Conservation (phyloP, 2,888 invertebrate species). For the Arge pagana region DNA sequence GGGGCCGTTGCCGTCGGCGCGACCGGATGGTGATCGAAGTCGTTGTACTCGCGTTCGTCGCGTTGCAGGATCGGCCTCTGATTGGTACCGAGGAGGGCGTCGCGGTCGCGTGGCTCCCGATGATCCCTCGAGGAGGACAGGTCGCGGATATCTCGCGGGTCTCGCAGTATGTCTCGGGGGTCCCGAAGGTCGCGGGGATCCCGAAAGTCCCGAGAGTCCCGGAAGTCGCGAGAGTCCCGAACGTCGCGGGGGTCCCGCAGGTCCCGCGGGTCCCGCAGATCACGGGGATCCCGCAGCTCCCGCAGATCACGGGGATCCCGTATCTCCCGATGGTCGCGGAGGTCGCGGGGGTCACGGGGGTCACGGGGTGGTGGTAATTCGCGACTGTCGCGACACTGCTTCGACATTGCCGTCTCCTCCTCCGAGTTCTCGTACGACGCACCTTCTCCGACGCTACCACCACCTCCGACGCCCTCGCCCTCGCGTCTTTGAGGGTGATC, state of each 20-base stretch:
- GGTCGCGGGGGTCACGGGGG: constrained; percentile 43
- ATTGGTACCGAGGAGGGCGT: constrained; percentile 31
- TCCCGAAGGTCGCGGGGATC: constrained; percentile 35
- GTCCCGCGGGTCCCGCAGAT: constrained; percentile 34
- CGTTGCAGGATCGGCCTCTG: constrained; percentile 39
- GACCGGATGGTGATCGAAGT: constrained; percentile 44
- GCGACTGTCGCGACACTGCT: constrained; percentile 38
- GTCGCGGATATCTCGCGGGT: constrained; percentile 36
- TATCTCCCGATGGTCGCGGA: too few species aligned
- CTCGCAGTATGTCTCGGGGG: constrained; percentile 27
- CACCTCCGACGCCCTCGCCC: constrained; percentile 33
- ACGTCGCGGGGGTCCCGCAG: constrained; percentile 1
- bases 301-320: constrained; percentile 2
- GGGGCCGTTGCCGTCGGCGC: constrained; percentile 31
- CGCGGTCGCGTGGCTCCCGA: constrained; percentile 60
- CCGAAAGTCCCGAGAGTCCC: constrained; percentile 42
- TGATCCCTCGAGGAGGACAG: constrained; percentile 60
- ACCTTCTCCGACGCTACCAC: constrained; percentile 55
- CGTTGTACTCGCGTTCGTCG: constrained; percentile 39
- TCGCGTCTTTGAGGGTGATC: constrained; percentile 39
- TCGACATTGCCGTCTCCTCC: constrained; percentile 54
- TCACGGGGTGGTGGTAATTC: constrained; percentile 24
- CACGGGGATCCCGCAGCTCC: too few species aligned
- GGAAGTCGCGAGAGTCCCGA: constrained; percentile 32
- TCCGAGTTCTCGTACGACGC: constrained; percentile 57